Evolutionary conservation across 2,113 vertebrate species (phyloP).

Genomic region (Dunckerocampus dactyliophorus): DNA sequence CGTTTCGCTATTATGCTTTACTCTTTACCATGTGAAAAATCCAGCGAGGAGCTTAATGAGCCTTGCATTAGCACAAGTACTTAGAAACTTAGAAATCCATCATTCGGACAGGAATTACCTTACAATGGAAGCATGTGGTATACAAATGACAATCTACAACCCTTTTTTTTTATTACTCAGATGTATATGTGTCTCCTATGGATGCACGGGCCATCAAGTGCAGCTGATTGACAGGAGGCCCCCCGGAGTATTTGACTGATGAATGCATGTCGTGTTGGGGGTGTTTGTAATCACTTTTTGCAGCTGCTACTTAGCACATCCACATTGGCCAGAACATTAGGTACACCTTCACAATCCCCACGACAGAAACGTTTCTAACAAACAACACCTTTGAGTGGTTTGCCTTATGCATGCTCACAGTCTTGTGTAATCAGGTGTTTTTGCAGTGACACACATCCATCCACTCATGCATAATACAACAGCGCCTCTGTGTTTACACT

Average conservation of each 20-base stretch:
- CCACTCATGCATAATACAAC: constrained; percentile 49
- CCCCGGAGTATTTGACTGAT: constrained; percentile 48
- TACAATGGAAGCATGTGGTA: too few relatives aligned
- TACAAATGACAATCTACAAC: background rate
- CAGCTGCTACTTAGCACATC: constrained; percentile 40
- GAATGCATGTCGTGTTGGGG: constrained; percentile 29
- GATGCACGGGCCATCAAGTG: constrained; percentile 27
- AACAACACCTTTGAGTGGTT: background rate
- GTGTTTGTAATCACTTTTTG: constrained; percentile 40
- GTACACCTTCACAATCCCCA: constrained; percentile 6
- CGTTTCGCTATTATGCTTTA: too few relatives aligned
- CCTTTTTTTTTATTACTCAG: constrained; percentile 17
- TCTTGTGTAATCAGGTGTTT: background rate
- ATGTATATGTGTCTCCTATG: constrained; percentile 13
- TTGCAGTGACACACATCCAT: background rate
- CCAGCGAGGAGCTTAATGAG: constrained; percentile 10
- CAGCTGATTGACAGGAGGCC: constrained; percentile 48
- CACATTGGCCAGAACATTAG: background rate
- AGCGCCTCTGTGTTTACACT: constrained; percentile 37
- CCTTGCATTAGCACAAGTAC: constrained; percentile 7
- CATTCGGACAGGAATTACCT: constrained; percentile 14
- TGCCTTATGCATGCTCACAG: background rate
- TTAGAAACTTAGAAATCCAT: constrained; percentile 16
- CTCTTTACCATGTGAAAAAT: background rate
- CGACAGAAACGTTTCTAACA: background rate